These are phyloP conservation scores for Drosophila percnosoma DNA, from an alignment of 2,888 invertebrate genomes.

Conservation along the genomic window DNA sequence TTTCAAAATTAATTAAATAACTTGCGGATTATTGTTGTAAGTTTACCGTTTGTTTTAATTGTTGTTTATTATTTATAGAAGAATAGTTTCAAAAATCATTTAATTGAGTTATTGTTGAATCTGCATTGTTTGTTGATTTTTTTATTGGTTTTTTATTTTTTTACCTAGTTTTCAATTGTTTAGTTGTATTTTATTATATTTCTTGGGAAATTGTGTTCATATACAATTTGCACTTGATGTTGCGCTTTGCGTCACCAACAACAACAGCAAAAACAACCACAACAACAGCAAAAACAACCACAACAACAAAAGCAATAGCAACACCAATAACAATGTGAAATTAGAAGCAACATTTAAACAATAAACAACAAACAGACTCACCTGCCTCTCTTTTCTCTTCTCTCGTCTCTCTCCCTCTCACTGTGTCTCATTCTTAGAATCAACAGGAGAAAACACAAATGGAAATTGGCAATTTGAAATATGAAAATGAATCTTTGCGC, in stretches of 20 bases:
- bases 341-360: constrained; percentile 6
- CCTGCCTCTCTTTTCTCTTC: constrained; percentile 21
- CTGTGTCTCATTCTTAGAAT: constrained; percentile 63
- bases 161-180: background rate
- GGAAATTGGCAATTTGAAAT: constrained; percentile 87
- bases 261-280: constrained; percentile 22
- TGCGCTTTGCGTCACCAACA: constrained; percentile 26
- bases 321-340: constrained; percentile 9
- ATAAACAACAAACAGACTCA: constrained; percentile 19
- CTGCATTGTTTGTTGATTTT: background rate
- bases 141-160: background rate
- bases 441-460: constrained; percentile 84
- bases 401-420: constrained; percentile 2
- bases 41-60: no score
- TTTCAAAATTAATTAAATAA: background rate
- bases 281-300: constrained; percentile 18
- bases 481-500: constrained; percentile 91
- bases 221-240: constrained; percentile 19
- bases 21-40: background rate
- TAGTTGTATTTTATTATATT: background rate
- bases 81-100: background rate
- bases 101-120: background rate
- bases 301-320: constrained; percentile 11
- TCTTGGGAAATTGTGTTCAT: background rate
- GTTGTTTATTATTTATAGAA: no score